phyloP scores from a whole-genome alignment of 1,140 invertebrate genomes.

The Drosophila jambulina region DNA sequence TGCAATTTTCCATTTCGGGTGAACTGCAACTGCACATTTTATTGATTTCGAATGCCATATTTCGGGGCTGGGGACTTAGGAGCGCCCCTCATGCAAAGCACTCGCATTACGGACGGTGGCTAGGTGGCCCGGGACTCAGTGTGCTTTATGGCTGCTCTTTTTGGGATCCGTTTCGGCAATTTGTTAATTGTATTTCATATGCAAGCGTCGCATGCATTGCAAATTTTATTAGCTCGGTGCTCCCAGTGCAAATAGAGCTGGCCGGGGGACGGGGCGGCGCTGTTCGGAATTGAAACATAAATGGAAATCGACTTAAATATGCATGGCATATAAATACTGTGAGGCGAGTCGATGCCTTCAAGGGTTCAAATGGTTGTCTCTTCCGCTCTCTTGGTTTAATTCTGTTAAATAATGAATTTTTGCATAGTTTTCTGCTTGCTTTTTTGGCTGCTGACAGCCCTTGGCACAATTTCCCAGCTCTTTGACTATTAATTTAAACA shows the following conservation, averaged over 20 bases:
- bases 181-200: constrained; percentile 73
- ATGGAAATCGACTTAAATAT: constrained; percentile 78
- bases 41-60: constrained; percentile 62
- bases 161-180: constrained; percentile 38
- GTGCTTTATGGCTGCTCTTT: constrained; percentile 8
- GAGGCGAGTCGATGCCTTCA: constrained; percentile 22
- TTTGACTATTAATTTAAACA: not conserved
- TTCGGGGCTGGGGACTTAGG: constrained; percentile 15
- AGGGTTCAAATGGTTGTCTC: constrained; percentile 5
- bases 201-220: constrained; percentile 54
- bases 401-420: constrained; percentile 29
- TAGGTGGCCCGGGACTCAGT: not conserved
- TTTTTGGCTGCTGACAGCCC: constrained; percentile 11
- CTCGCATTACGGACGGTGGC: not conserved
- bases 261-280: too few relatives aligned
- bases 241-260: constrained; percentile 35
- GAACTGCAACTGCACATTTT: constrained; percentile 57
- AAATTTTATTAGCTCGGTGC: constrained; percentile 56
- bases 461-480: not conserved
- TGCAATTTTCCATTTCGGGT: constrained; percentile 53
- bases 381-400: constrained; percentile 1
- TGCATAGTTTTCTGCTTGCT: constrained; percentile 3
- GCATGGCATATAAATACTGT: constrained; percentile 67
- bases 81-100: not conserved
- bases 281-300: constrained; percentile 64